Base-by-base conservation (phyloP, 2,888 invertebrate species). In the Diadegma fenestrale region DNA sequence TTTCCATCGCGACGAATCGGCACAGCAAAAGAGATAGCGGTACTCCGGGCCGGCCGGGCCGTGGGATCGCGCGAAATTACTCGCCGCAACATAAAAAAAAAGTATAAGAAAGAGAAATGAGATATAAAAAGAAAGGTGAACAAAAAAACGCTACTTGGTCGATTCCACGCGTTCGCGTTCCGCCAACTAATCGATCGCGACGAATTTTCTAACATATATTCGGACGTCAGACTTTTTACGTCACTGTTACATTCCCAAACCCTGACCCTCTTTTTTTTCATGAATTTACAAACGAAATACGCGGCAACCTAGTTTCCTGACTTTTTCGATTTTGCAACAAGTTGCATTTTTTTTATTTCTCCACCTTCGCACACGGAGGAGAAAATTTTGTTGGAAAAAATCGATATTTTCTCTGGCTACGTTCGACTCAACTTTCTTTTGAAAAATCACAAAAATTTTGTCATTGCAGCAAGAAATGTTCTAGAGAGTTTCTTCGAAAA, bases 1-100 rank as follows among this genome's bases (percentile, higher is more conserved):
- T 92, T 92, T 88, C 92, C 92, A 92, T 92, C 91, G 91, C 92
- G 88, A 92, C 92, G 86, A 87, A 84, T 84, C 82, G 83, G 69
- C 77, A 81, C 22, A 82, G 85, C 81, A 85, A 85, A 85, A 85
- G 76, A 80, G 54, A 83, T 68, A 75, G 78, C 43, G 69, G 48
- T 58, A 73, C 58, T 58, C n/a, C 19, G 61, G 61, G 17, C 73
- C 17, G 37, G 45, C 58, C 71, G 54, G 84, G 75, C 51, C 80
- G 84, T 84, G 80, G 73, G 73, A 80, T 54, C 75, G 80, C 66
- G 80, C 69, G 76, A 84, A 85, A 82, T 82, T 79, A 68, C 54
- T 54, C 63, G n/a, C 82, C 71, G 54, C 78, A 54, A 78, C 81
- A 58, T 37, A 33, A 45, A 58, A 69, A 66, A 71, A 71, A 64